Percentiles rank a stretch among this genome's conserved stretches.
phyloP scores from a whole-genome alignment of 2,797 vertebrate species.

The Myotis planiceps region DNA sequence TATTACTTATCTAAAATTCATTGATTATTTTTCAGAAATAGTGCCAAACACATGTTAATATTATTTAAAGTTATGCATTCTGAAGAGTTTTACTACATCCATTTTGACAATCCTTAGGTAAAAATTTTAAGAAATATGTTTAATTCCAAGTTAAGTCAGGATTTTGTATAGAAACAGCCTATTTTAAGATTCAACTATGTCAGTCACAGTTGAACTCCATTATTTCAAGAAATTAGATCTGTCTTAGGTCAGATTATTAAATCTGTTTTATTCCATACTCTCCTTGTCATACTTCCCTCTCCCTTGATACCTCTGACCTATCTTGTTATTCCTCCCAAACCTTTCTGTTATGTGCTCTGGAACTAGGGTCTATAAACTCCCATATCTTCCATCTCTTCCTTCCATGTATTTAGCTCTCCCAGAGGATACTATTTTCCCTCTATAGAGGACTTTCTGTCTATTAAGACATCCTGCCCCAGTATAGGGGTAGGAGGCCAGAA shows the following conservation, averaged over 20 bases:
- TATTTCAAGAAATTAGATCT: background rate
- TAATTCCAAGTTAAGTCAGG: conserved; percentile 28
- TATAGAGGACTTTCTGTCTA: background rate
- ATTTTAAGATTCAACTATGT: background rate
- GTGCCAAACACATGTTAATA: background rate
- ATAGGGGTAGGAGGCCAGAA: background rate
- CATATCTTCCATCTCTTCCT: background rate
- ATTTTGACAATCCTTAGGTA: background rate
- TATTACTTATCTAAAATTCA: background rate
- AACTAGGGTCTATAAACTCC: background rate
- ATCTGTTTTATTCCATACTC: background rate
- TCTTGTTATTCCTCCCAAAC: background rate
- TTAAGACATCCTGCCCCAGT: background rate
- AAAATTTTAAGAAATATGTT: conserved; percentile 1
- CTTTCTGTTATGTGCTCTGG: background rate
- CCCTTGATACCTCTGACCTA: background rate
- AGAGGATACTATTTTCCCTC: background rate
- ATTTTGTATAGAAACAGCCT: background rate
- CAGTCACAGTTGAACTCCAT: background rate
- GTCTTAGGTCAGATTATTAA: background rate
- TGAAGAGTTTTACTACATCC: background rate
- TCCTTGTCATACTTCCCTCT: background rate
- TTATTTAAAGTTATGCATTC: background rate
- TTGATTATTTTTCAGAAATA: conserved; percentile 36
- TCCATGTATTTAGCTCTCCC: background rate